Conservation (phyloP, 2,888 invertebrate species). For the Diploptera punctata region DNA sequence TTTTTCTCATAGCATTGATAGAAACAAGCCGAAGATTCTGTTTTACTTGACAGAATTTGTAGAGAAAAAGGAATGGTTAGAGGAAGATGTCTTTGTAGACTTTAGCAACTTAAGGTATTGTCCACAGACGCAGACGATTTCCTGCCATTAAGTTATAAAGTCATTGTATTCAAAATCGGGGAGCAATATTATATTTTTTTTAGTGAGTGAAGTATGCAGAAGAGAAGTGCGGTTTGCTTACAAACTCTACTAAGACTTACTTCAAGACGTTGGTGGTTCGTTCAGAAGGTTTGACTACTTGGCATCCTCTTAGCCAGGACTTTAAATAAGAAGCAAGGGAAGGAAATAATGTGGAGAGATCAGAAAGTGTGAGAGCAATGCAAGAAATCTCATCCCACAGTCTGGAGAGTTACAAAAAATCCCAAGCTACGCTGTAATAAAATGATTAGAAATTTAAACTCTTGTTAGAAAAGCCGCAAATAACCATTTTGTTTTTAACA, state of each 20-base stretch:
- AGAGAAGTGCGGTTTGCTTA: conserved; percentile 31
- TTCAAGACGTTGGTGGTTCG: background rate
- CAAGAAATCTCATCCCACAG: background rate
- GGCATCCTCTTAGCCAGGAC: conserved; percentile 32
- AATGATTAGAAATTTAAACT: too few relatives aligned
- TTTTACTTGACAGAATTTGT: background rate
- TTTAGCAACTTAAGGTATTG: conserved; percentile 36
- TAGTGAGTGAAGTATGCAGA: background rate
- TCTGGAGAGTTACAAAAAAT: background rate
- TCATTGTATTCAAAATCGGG: background rate
- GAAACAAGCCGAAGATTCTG: background rate
- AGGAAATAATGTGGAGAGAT: conserved; percentile 13
- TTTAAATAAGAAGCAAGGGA: conserved; percentile 30
- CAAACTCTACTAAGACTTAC: conserved; percentile 33
- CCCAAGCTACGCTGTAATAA: conserved; percentile 3
- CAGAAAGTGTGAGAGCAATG: conserved; percentile 1
- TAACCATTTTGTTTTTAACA: too few relatives aligned
- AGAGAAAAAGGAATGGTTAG: background rate
- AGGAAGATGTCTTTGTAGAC: conserved; percentile 24
- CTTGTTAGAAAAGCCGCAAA: too few relatives aligned
- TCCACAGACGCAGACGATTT: conserved; percentile 30
- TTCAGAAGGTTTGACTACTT: background rate
- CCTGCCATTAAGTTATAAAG: conserved; percentile 5
- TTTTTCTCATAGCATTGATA: conserved; percentile 1
- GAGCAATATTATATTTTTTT: conserved; percentile 5